Base-by-base conservation (phyloP, 2,113 vertebrate genomes). In the Dipodomys ordii region DNA sequence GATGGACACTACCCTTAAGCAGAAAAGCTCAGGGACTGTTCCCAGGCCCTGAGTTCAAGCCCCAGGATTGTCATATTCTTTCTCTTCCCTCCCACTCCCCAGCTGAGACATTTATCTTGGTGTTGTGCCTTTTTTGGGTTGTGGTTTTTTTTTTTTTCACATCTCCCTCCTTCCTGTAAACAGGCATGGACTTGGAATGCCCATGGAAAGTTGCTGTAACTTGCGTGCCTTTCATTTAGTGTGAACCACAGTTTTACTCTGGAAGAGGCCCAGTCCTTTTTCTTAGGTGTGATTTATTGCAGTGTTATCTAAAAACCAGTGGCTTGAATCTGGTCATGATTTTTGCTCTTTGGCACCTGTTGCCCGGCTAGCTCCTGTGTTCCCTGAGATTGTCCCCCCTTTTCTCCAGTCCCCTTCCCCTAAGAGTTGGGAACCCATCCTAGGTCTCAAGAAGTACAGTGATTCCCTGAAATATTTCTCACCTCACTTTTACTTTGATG, bases 141-240 rank as follows among this genome's bases (percentile, higher is more conserved):
- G 92, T 92, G 64, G 35, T 39, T 95, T 79, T 94, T 78, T 73
- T 9, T 4, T 1, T 53, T 65, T 60, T 8, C 25, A 71, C 15
- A 18, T 39, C 25, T 46, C 28, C 16, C 12, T 12, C 22, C 13
- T 53, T 39, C 35, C 44, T 67, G 12, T 83, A 87, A 95, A 88
- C 92, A 84, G 65, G 88, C 77, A 88, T 80, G 64, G 83, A 53
- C 93, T 96, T 87, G 93, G 90, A 95, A 93, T 96, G 93, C 83
- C 76, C 62, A 1, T 35, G 71, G 71, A 91, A 94, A 79, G 89
- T 92, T 77, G 87, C n/a, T 88, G 35, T 73, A 46, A 65, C 72
- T 85, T 82, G 80, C 64, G 85, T 78, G 78, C 46, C 44, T 35
- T 88, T 22, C 69, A 79, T 90, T 83, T 69, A 74, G 28, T 90